phyloP scores from a whole-genome alignment of 2,888 invertebrate genomes.

The Chrysina gloriosa region DNA sequence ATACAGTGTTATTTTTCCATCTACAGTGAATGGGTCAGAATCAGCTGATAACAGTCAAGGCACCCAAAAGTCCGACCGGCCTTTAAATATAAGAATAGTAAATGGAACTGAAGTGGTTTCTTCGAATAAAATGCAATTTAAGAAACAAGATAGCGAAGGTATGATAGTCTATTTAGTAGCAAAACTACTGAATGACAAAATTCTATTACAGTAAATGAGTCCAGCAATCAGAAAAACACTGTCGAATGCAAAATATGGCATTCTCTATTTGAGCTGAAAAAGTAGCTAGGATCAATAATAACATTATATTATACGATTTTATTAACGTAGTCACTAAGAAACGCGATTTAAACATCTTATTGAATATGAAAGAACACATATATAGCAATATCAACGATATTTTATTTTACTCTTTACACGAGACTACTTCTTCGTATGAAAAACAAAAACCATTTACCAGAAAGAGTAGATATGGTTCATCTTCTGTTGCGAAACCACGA shows the following conservation, averaged over 20 bases:
- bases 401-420: background rate
- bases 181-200: background rate
- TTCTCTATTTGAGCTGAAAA: background rate
- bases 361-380: background rate
- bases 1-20: conserved; percentile 32
- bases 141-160: background rate
- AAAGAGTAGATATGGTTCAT: too few relatives aligned
- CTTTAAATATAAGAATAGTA: background rate
- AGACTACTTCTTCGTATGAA: background rate
- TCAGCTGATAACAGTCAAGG: background rate
- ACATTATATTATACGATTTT: background rate
- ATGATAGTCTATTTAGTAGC: background rate
- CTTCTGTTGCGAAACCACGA: too few relatives aligned
- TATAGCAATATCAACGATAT: background rate
- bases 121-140: background rate
- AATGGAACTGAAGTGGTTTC: background rate
- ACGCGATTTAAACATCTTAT: background rate
- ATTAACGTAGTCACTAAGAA: background rate
- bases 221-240: background rate
- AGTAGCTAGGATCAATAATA: background rate
- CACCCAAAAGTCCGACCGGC: background rate
- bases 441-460: background rate
- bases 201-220: background rate
- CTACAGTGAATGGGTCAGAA: conserved; percentile 10
- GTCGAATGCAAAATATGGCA: background rate